Evolutionary conservation across 2,113 vertebrate species (phyloP).

Genomic region (Suncus etruscus): DNA sequence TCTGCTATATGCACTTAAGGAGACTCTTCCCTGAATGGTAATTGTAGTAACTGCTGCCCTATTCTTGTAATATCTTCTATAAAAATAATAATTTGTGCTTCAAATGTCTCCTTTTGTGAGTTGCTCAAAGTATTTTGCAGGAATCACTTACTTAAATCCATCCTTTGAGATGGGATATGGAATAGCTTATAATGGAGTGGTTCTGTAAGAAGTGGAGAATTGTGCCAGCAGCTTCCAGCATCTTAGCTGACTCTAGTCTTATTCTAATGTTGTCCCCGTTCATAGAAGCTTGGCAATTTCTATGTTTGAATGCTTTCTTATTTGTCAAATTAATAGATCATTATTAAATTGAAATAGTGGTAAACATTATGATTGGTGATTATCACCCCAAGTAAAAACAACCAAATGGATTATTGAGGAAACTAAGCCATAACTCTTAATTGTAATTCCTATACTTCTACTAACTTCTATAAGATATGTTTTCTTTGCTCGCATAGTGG

Average conservation of each 20-base stretch:
- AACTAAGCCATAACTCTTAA: neutral
- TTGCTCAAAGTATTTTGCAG: slow-evolving; percentile 51
- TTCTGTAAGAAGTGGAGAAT: neutral
- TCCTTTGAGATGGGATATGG: neutral
- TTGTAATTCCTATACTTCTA: neutral
- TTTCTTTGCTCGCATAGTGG: neutral
- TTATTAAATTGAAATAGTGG: neutral
- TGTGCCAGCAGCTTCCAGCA: neutral
- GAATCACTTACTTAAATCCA: slow-evolving; percentile 50
- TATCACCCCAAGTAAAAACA: neutral
- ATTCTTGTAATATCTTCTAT: slow-evolving; percentile 69
- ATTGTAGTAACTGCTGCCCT: slow-evolving; percentile 66
- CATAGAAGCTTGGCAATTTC: neutral
- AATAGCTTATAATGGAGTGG: neutral
- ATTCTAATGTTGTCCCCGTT: neutral
- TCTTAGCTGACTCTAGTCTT: neutral
- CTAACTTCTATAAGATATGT: neutral
- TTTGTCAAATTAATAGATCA: neutral
- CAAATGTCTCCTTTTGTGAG: slow-evolving; percentile 67
- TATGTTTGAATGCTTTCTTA: neutral
- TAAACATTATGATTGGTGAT: neutral
- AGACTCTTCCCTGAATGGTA: slow-evolving; percentile 70
- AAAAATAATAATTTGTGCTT: slow-evolving; percentile 80
- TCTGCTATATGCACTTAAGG: slow-evolving; percentile 56
- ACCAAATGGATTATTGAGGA: neutral